phyloP scores from a whole-genome alignment of 2,797 vertebrate genomes.

The Danio kyathit region DNA sequence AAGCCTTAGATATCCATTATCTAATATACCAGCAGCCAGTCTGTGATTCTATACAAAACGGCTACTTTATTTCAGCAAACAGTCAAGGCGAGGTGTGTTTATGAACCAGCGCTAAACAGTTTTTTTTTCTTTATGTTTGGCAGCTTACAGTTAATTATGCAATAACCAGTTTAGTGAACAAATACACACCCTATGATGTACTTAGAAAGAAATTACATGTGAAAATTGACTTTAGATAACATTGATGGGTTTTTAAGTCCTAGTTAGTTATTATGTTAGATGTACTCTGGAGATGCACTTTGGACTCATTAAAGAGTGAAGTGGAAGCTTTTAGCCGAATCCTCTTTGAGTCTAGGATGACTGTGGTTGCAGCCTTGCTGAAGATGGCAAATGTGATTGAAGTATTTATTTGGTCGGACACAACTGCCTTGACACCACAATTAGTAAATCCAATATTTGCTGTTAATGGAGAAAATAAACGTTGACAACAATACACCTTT shows the following conservation, averaged over 20 bases:
- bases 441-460: not conserved
- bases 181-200: slow-evolving; percentile 21
- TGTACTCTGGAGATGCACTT: not conserved
- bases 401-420: slow-evolving; percentile 7
- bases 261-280: not conserved
- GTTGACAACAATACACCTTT: not conserved
- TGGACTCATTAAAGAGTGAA: not conserved
- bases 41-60: not conserved
- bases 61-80: not conserved
- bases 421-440: not conserved
- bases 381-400: slow-evolving; percentile 20
- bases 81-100: not conserved
- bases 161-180: slow-evolving; percentile 32
- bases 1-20: not conserved
- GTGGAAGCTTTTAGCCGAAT: not conserved
- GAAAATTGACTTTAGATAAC: not conserved
- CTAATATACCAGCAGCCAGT: not conserved
- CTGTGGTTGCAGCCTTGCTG: not conserved
- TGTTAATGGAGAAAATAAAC: not conserved
- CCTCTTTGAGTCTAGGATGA: not conserved
- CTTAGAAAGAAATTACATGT: slow-evolving; percentile 30
- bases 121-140: not conserved
- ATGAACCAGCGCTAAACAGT: not conserved
- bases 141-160: not conserved
- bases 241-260: not conserved